phyloP scores from a whole-genome alignment of 1,140 invertebrate genomes.

The Neodiprion pinetum region DNA sequence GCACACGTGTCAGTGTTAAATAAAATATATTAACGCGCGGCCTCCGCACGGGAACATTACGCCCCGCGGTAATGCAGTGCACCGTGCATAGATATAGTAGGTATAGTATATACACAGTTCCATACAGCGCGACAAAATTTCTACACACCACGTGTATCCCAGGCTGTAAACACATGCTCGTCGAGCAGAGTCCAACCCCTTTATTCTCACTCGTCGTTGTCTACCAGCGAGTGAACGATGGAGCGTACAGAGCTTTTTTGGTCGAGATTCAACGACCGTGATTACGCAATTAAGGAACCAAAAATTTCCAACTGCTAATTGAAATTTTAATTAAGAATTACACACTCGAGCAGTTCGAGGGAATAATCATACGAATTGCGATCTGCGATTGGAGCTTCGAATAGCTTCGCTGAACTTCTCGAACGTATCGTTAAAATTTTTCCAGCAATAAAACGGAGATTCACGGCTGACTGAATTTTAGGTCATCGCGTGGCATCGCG shows the following conservation, averaged over 20 bases:
- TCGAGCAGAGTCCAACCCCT: slow-evolving; percentile 44
- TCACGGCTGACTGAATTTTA: not conserved
- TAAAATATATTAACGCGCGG: slow-evolving; percentile 57
- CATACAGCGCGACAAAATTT: not conserved
- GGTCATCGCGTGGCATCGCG: not conserved
- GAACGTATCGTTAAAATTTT: no score
- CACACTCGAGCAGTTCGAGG: no score
- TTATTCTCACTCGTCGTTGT: slow-evolving; percentile 36
- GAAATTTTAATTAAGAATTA: no score
- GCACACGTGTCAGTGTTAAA: slow-evolving; percentile 53
- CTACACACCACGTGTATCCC: slow-evolving; percentile 18
- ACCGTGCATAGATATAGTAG: not conserved
- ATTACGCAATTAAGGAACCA: no score
- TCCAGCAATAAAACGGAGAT: no score
- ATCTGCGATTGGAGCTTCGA: no score
- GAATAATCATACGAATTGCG: no score
- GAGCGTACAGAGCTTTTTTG: slow-evolving; percentile 60
- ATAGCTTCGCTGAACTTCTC: no score
- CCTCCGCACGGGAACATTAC: slow-evolving; percentile 26
- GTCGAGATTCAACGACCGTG: slow-evolving; percentile 32
- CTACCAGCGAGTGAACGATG: slow-evolving; percentile 62
- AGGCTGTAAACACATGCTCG: slow-evolving; percentile 58
- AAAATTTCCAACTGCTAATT: no score
- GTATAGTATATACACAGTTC: not conserved
- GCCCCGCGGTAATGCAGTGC: not conserved